Evolutionary conservation across 2,797 vertebrate species (phyloP).

Genomic region (Erithacus rubecula): DNA sequence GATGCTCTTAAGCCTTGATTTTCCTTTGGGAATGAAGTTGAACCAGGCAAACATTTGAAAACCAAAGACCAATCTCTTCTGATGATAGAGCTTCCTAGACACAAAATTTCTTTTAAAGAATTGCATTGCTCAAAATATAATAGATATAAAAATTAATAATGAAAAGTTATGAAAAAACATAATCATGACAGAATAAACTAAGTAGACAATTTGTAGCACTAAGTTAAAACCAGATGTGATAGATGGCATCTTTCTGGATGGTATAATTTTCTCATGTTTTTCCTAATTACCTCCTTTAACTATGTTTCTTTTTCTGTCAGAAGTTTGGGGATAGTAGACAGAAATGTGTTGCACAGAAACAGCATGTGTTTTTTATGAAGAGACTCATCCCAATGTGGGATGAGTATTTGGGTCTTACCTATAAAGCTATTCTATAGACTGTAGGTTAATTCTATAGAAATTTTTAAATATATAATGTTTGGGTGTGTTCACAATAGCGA

Average conservation of each 20-base stretch:
- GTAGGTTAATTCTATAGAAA: background rate
- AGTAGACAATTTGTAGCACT: background rate
- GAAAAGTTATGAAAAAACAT: background rate
- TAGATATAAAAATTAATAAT: background rate
- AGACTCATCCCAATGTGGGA: too few species aligned
- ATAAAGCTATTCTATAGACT: background rate
- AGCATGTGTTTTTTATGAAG: accelerated
- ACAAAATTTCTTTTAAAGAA: background rate
- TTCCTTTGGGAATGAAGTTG: background rate
- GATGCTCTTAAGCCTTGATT: background rate
- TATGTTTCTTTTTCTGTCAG: background rate
- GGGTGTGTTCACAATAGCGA: background rate
- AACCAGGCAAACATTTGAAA: background rate
- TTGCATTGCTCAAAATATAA: background rate
- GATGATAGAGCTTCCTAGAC: background rate
- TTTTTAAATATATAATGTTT: background rate
- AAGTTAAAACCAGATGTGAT: background rate
- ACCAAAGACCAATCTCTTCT: background rate
- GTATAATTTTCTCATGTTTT: background rate
- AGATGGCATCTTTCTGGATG: background rate
- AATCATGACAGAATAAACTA: background rate
- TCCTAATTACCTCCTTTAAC: background rate
- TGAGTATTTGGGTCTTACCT: background rate
- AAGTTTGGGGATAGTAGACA: background rate
- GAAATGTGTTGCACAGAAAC: background rate